Evolutionary conservation across 2,113 vertebrate species (phyloP).

Genomic region (Oncorhynchus nerka): DNA sequence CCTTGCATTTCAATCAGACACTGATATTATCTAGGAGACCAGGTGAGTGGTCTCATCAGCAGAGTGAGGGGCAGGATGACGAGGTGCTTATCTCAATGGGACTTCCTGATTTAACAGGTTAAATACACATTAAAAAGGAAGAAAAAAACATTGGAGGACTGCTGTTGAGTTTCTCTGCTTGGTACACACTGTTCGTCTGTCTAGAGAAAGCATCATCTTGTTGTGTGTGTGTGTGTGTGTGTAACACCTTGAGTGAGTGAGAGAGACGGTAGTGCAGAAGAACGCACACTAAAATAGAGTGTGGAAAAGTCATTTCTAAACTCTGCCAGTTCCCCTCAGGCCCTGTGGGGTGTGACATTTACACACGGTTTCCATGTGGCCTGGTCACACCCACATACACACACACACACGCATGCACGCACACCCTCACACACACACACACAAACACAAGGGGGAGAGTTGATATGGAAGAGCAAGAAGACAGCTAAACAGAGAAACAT

Average conservation of each 20-base stretch:
- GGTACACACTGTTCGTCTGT: background rate
- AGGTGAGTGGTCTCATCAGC: constrained; percentile 69
- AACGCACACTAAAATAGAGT: constrained; percentile 37
- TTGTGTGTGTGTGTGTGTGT: background rate
- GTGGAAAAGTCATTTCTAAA: constrained; percentile 47
- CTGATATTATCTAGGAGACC: constrained; percentile 67
- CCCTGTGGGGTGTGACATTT: constrained; percentile 52
- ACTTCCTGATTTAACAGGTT: constrained; percentile 63
- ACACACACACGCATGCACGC: background rate
- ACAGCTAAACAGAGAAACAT: too few species aligned
- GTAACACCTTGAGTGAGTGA: background rate
- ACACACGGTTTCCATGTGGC: constrained; percentile 1
- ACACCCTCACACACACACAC: background rate
- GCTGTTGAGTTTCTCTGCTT: background rate
- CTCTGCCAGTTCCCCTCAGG: constrained; percentile 34
- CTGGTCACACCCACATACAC: background rate
- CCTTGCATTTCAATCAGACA: constrained; percentile 64
- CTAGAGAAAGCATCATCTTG: background rate
- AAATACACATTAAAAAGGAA: background rate
- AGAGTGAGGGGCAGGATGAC: constrained; percentile 50
- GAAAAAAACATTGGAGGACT: background rate
- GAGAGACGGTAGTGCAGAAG: constrained; percentile 14
- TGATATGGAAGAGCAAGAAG: too few species aligned
- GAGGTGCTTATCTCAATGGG: constrained; percentile 56
- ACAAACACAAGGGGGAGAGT: background rate